These are phyloP conservation scores for Betta splendens DNA, from an alignment of 2,797 vertebrate genomes.

Conservation along the genomic window DNA sequence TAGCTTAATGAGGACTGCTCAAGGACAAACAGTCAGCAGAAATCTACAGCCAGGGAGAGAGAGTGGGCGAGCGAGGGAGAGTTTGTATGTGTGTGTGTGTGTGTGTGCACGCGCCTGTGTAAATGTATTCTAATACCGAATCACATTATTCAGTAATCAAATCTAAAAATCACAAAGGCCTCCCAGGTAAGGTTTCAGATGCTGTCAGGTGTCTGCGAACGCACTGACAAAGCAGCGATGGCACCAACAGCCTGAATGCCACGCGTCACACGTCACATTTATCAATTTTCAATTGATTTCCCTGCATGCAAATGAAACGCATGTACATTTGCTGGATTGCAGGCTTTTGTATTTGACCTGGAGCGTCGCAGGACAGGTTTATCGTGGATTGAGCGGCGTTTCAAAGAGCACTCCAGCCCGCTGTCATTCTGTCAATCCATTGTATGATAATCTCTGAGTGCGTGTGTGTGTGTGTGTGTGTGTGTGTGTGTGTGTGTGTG, in stretches of 20 bases:
- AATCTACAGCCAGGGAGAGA: slow-evolving; percentile 84
- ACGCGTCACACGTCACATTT: slow-evolving; percentile 69
- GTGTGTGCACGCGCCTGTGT: slow-evolving; percentile 56
- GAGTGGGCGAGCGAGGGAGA: slow-evolving; percentile 44
- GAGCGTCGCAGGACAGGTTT: slow-evolving; percentile 65
- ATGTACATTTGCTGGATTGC: slow-evolving; percentile 70
- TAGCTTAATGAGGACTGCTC: slow-evolving; percentile 99
- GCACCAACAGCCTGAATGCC: slow-evolving; percentile 63
- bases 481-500: slow-evolving; percentile 36
- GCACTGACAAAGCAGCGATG: slow-evolving; percentile 74
- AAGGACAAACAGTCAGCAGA: slow-evolving; percentile 99
- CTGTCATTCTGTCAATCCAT: slow-evolving; percentile 79
- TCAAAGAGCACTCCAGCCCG: slow-evolving; percentile 71
- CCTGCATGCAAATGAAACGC: slow-evolving; percentile 75
- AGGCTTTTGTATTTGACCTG: slow-evolving; percentile 73
- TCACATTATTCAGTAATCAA: slow-evolving; percentile 78
- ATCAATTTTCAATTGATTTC: slow-evolving; percentile 80
- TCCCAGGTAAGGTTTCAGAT: slow-evolving; percentile 63
- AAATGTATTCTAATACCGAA: slow-evolving; percentile 75
- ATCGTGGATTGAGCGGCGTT: slow-evolving; percentile 58
- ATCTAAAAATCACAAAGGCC: slow-evolving; percentile 75
- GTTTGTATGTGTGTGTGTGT: slow-evolving; percentile 64
- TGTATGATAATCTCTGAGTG: slow-evolving; percentile 67
- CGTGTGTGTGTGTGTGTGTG: no score
- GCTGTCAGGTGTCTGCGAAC: slow-evolving; percentile 75